Evolutionary conservation across 1,140 invertebrate species (phyloP), one percentile per base, ranked within the genome.

Genomic region (Pollicipes pollicipes): DNA sequence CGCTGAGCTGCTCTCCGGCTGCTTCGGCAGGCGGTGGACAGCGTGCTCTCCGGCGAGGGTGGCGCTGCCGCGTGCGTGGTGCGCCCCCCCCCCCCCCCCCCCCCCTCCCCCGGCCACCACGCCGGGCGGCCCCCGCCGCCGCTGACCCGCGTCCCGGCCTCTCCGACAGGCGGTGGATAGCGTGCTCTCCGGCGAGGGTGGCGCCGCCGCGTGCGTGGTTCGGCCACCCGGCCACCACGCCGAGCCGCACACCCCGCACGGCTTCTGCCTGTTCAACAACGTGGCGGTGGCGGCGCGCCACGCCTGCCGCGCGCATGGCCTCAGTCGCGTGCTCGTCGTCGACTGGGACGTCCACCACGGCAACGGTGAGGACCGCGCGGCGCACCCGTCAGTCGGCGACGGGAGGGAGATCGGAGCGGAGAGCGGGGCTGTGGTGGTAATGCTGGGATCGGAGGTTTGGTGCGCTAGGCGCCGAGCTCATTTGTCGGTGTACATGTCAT

Each of bases 261-360:
- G 93, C 0, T 96, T 95, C 80, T 95, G 93, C 77, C 85, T 94
- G 72, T 89, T 94, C 75, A 95, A 95, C 80, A 93, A 91, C 79
- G 86, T 92, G 10, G 88, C 88, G 0, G 79, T 93, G 45, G 91
- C 88, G 28, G 91, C 92, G 17, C 85, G 84, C 78, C 87, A 91
- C 81, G 88, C 90, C 3, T 77, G 87, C 8, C 77, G 83, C n/a
- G 80, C 79, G 68, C 83, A 87, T 76, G 81, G 82, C 0, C 74
- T 88, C 21, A 75, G 70, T 73, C 88, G 89, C 70, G 83, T 97
- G 28, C 78, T 97, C 26, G 88, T 97, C 69, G 76, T 97, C 0
- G 95, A 97, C 81, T 97, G 93, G 90, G 94, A 97, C 80, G 87
- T 97, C 6, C 94, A 97, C 79, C 93, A 96, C 78, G 94, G 94